Conservation (phyloP, 2,113 vertebrate genomes). For the Scopus umbretta region DNA sequence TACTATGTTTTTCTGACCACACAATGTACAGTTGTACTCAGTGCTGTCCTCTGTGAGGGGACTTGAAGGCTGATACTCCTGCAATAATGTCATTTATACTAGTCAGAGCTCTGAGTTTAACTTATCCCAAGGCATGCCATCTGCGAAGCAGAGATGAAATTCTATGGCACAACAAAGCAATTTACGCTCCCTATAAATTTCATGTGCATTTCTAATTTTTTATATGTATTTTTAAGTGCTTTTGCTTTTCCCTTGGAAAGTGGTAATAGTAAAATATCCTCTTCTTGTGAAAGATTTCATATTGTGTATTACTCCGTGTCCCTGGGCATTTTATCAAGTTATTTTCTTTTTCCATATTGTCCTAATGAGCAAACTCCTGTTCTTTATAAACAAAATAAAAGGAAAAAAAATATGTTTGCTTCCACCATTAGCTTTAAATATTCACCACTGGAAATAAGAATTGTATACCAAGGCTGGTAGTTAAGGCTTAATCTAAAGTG, state of each 20-base stretch:
- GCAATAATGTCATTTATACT: background rate
- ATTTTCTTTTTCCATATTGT: constrained; percentile 28
- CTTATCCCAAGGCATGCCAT: background rate
- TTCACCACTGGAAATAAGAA: background rate
- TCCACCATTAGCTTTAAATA: background rate
- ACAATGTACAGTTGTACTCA: background rate
- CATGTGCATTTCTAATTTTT: background rate
- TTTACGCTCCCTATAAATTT: background rate
- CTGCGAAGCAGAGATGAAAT: background rate
- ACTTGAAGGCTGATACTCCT: background rate
- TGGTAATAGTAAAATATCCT: background rate
- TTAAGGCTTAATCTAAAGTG: background rate
- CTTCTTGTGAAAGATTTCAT: constrained; percentile 7
- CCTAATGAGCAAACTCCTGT: constrained; percentile 19
- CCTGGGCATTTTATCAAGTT: constrained; percentile 31
- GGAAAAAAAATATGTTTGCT: background rate
- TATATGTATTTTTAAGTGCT: background rate
- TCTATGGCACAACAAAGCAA: background rate
- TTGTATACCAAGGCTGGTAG: background rate
- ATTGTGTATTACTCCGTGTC: background rate
- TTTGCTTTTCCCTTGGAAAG: background rate
- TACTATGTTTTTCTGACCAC: background rate
- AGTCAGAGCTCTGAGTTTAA: background rate
- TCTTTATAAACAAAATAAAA: background rate
- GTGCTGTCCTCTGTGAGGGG: background rate